Percentiles rank a stretch among this genome's conserved stretches.
phyloP scores from a whole-genome alignment of 1,140 invertebrate genomes.

The Papilio helenus region DNA sequence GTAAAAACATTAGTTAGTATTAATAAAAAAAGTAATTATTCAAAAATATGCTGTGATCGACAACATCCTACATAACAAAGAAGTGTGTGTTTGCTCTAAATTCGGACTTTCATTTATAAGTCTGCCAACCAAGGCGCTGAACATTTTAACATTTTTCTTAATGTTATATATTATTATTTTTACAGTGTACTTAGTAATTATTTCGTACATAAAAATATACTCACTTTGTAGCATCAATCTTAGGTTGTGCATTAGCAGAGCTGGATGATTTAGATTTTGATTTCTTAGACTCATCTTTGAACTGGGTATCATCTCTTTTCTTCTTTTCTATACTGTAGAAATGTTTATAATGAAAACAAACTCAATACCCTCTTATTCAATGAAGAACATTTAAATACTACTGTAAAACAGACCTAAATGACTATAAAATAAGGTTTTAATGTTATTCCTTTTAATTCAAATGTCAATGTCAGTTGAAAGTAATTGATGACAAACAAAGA shows the following conservation, averaged over 20 bases:
- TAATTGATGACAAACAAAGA: background rate
- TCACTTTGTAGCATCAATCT: conserved; percentile 88
- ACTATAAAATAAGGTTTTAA: background rate
- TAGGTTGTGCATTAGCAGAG: conserved; percentile 85
- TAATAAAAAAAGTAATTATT: too few relatives aligned
- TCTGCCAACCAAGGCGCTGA: too few relatives aligned
- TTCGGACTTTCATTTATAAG: too few relatives aligned
- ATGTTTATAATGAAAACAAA: conserved; percentile 20
- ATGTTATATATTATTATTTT: too few relatives aligned
- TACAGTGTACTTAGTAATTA: too few relatives aligned
- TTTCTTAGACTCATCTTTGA: conserved; percentile 89
- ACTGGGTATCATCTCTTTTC: conserved; percentile 85
- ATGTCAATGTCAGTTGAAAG: conserved; percentile 10
- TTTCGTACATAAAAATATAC: conserved; percentile 39
- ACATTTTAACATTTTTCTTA: too few relatives aligned
- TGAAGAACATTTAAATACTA: background rate
- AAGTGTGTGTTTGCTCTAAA: too few relatives aligned
- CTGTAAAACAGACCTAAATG: background rate
- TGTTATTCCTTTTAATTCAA: background rate
- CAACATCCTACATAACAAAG: too few relatives aligned
- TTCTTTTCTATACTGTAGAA: conserved; percentile 91
- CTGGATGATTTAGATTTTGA: conserved; percentile 86
- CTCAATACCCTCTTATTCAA: background rate
- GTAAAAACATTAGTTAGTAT: too few relatives aligned
- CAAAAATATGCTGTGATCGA: too few relatives aligned